Evolutionary conservation across 37 sponge, comb jelly and placozoan genomes (phyloP), one percentile per base, ranked within the genome.

Genomic region (Geodia barretti): DNA sequence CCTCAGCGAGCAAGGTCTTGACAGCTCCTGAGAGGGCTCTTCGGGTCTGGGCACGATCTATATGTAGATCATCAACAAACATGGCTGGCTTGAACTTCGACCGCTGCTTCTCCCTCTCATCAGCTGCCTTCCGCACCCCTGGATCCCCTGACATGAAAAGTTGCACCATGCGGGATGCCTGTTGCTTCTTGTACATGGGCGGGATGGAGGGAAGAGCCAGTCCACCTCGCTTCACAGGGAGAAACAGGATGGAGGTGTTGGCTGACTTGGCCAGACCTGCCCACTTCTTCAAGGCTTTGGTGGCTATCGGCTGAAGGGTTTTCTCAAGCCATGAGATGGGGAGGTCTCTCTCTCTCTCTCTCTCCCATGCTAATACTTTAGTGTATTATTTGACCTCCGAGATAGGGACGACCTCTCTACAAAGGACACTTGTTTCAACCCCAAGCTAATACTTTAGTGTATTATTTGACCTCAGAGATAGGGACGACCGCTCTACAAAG

Each of bases 261-360:
- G 69, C 35, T 68, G 69, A 68, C 69, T 68, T 68, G 34, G 69
- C 31, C 31, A 68, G 5, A 4, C 69, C 69, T 19, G 69, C 31
- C 69, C 69, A 68, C 7, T 68, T 68, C 33, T 68, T 19, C 7
- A 68, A 36, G 35, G 20, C 29, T 3, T 8, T 24, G 69, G 69
- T 68, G 31, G 4, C 69, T 2, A 3, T 68, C 34, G 34, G 35
- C 3, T 68, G n/a, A n/a, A n/a, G n/a, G n/a, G n/a, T n/a, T n/a
- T n/a, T n/a, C n/a, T n/a, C n/a, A n/a, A n/a, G n/a, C n/a, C n/a
- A n/a, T n/a, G n/a, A n/a, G n/a, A n/a, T n/a, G n/a, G n/a, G n/a
- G n/a, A n/a, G n/a, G n/a, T n/a, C n/a, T n/a, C n/a, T n/a, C n/a
- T n/a, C n/a, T n/a, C n/a, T n/a, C n/a, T n/a, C n/a, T n/a, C n/a